A percentile compares a stretch with the other conserved stretches of the same genome.
phyloP scores from a whole-genome alignment of 2,113 vertebrate species.

The Stercorarius parasiticus region DNA sequence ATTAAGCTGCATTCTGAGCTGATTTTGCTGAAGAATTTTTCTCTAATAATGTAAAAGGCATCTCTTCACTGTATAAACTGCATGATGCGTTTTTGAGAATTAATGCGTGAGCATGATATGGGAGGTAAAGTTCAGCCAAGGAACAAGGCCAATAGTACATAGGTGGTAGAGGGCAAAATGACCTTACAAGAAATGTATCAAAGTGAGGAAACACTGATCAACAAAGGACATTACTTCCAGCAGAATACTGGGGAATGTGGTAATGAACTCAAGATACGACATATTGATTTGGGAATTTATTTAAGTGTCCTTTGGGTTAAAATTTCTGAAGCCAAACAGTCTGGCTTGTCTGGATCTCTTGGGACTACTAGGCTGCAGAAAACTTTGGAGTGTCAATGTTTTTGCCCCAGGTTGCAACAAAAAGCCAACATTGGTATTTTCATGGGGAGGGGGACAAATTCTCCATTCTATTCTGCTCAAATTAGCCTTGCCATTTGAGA shows the following conservation, averaged over 20 bases:
- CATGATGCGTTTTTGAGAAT: neutral
- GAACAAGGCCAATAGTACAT: neutral
- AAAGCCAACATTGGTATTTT: neutral
- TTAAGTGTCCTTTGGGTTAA: neutral
- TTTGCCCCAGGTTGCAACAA: neutral
- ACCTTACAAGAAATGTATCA: neutral
- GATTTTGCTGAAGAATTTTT: neutral
- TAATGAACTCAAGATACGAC: neutral
- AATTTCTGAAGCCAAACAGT: neutral
- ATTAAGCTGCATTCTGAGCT: neutral
- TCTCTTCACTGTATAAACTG: neutral
- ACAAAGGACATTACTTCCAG: neutral
- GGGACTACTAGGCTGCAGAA: neutral
- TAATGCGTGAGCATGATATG: neutral
- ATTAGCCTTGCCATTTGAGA: neutral
- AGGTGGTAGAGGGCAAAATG: neutral
- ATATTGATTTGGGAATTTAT: neutral
- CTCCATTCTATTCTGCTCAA: neutral
- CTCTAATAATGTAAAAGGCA: neutral
- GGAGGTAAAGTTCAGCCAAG: neutral
- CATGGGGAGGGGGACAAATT: neutral
- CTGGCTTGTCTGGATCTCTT: neutral
- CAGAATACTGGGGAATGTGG: rapidly evolving
- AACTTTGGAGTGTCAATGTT: neutral
- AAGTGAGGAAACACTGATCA: neutral